Percentiles rank a stretch among this genome's conserved stretches.
Conservation (phyloP, 1,140 invertebrate genomes). For the Rhagoletis pomonella region DNA sequence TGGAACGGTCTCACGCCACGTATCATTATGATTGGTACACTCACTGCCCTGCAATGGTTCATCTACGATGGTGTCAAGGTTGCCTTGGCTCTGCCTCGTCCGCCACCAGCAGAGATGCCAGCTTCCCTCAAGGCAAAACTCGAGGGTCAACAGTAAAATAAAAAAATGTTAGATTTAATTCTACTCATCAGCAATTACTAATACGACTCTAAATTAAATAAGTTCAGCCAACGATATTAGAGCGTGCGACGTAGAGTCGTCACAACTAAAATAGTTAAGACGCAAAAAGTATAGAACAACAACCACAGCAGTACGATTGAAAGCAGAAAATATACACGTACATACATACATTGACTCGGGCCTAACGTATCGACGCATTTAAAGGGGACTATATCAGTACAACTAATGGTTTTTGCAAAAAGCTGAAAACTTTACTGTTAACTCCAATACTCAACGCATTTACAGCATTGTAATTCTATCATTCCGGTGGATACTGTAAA, state of each 20-base stretch:
- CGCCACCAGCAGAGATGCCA: conserved; percentile 98
- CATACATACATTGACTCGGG: neutral
- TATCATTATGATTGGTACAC: conserved; percentile 99
- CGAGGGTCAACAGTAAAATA: conserved; percentile 63
- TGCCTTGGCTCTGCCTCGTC: conserved; percentile 91
- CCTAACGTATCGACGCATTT: conserved; percentile 1
- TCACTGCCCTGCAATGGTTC: conserved; percentile 99
- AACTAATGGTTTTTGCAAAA: neutral
- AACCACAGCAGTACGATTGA: conserved; percentile 27
- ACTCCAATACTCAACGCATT: neutral
- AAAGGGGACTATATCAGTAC: neutral
- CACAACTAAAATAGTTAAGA: conserved; percentile 23
- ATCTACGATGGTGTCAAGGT: conserved; percentile 99
- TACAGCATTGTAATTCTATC: conserved; percentile 34
- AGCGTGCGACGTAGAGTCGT: conserved; percentile 2
- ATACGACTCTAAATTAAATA: conserved; percentile 31
- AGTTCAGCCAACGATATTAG: conserved; percentile 50
- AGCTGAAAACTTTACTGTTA: conserved; percentile 13
- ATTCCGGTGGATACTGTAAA: conserved; percentile 39
- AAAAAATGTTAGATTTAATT: conserved; percentile 29
- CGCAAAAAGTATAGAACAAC: conserved; percentile 10
- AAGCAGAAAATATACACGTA: no score
- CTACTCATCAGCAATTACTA: conserved; percentile 12
- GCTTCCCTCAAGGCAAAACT: conserved; percentile 93
- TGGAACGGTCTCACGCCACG: conserved; percentile 98